phyloP scores from a whole-genome alignment of 2,113 vertebrate genomes.

The Nymphicus hollandicus region DNA sequence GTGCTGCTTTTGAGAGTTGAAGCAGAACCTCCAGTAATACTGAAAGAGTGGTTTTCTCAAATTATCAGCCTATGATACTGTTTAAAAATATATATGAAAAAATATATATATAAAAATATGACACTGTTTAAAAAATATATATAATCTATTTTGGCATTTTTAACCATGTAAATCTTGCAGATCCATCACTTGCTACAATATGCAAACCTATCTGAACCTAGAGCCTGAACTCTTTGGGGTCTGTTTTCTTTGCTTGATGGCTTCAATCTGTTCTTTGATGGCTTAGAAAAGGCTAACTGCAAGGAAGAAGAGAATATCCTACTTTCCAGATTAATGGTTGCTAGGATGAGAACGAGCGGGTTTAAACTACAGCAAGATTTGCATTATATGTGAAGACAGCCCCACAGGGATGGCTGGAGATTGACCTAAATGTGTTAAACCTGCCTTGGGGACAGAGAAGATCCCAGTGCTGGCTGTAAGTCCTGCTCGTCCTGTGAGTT shows the following conservation, averaged over 20 bases:
- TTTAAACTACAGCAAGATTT: background rate
- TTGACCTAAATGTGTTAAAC: conserved; percentile 21
- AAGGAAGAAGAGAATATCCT: background rate
- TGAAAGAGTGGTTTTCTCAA: background rate
- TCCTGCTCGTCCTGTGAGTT: background rate
- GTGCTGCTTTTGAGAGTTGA: background rate
- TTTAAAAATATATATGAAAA: background rate
- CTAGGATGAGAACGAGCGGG: background rate
- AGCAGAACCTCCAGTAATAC: background rate
- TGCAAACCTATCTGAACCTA: background rate
- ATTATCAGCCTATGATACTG: background rate
- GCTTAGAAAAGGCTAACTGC: background rate
- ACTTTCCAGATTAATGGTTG: background rate
- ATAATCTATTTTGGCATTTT: background rate
- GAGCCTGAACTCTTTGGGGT: background rate
- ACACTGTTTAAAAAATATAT: background rate
- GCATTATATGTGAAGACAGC: background rate
- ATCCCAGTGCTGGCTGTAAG: background rate
- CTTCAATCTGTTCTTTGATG: background rate
- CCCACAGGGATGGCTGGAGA: background rate
- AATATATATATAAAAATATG: background rate
- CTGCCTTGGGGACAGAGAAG: background rate
- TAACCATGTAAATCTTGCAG: background rate
- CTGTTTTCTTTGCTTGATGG: background rate
- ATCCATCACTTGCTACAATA: background rate